phyloP scores from a whole-genome alignment of 2,888 invertebrate species.

The Eucera pruinosa region DNA sequence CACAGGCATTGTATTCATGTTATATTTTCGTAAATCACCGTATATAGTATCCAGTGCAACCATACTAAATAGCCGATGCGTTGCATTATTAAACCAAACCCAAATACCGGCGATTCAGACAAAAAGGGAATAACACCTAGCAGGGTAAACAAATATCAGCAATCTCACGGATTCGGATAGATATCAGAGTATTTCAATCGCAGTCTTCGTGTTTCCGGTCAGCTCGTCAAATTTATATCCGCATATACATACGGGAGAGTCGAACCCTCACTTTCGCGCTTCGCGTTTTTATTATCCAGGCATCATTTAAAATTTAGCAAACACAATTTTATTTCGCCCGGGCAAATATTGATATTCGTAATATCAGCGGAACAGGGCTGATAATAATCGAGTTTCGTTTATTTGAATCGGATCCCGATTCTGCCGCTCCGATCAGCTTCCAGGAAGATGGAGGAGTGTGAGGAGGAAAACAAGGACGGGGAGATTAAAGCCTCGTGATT shows the following conservation, averaged over 20 bases:
- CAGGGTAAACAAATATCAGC: constrained; percentile 36
- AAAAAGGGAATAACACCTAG: constrained; percentile 34
- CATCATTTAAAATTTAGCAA: constrained; percentile 50
- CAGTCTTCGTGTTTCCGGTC: constrained; percentile 28
- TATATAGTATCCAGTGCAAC: not conserved
- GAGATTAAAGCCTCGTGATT: constrained; percentile 17
- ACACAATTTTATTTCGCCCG: constrained; percentile 55
- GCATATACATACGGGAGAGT: not conserved
- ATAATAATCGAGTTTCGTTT: constrained; percentile 57
- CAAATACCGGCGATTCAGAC: not conserved
- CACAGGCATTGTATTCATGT: too few relatives aligned
- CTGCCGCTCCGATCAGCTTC: constrained; percentile 8
- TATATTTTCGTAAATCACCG: not conserved
- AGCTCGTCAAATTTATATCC: constrained; percentile 32
- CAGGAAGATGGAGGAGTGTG: not conserved
- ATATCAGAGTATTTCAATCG: constrained; percentile 31
- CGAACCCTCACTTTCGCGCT: not conserved
- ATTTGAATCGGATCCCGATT: constrained; percentile 47
- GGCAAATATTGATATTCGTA: constrained; percentile 55
- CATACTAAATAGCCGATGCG: not conserved
- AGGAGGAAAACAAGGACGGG: not conserved
- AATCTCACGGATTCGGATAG: constrained; percentile 34
- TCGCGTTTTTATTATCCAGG: constrained; percentile 33
- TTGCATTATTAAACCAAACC: too few relatives aligned
- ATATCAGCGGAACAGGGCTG: constrained; percentile 15